A percentile compares a stretch with the other conserved stretches of the same genome.
Evolutionary conservation across 2,797 vertebrate genomes (phyloP).

Genomic region (Eremophila alpestris): DNA sequence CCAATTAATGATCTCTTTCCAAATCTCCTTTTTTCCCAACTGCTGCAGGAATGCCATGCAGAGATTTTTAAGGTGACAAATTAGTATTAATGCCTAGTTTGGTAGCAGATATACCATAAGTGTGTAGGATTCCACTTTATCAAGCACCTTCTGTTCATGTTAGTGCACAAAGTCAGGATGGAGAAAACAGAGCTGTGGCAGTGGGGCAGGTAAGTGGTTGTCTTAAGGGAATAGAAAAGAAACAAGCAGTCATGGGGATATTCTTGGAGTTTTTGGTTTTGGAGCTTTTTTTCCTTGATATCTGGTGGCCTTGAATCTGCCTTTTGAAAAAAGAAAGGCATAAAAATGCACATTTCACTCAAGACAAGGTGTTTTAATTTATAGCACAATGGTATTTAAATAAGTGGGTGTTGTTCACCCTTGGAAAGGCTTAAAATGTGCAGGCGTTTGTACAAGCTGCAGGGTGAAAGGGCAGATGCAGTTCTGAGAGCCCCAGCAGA

Average conservation of each 20-base stretch:
- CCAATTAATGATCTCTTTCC: background rate
- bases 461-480: background rate
- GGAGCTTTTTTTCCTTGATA: fast-evolving
- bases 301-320: background rate
- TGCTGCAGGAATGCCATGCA: background rate
- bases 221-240: background rate
- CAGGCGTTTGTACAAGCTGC: background rate
- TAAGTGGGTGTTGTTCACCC: background rate
- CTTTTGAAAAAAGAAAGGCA: background rate
- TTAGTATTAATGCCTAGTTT: background rate
- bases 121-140: background rate
- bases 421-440: background rate
- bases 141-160: background rate
- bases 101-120: background rate
- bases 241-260: background rate
- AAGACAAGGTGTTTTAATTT: background rate
- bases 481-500: background rate
- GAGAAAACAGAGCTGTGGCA: background rate
- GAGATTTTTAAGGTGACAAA: background rate
- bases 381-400: background rate
- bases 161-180: background rate
- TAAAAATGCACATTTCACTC: background rate
- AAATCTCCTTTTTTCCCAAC: background rate
- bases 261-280: background rate
- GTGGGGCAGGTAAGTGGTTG: background rate